Evolutionary conservation across 2,888 invertebrate genomes (phyloP).

Genomic region (Euzophera pinguis): DNA sequence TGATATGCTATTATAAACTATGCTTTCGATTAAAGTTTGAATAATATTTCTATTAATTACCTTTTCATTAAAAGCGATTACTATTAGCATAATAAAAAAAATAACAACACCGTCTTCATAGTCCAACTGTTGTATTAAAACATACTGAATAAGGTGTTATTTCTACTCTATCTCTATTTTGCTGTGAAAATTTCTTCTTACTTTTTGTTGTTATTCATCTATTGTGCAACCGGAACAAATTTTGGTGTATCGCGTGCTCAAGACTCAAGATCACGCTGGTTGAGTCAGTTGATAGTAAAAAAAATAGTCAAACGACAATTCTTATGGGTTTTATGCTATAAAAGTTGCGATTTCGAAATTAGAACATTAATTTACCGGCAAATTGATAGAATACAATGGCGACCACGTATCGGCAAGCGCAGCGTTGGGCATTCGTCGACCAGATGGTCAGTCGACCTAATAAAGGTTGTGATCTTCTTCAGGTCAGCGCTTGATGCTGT

Average conservation of each 20-base stretch:
- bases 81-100: too few relatives aligned
- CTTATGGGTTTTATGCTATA: too few relatives aligned
- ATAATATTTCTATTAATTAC: too few relatives aligned
- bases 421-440: too few relatives aligned
- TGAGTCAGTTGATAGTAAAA: constrained; percentile 33
- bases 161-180: background rate
- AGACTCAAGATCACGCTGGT: constrained; percentile 48
- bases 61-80: too few relatives aligned
- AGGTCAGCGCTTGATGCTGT: constrained; percentile 41
- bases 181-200: constrained; percentile 30
- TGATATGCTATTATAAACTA: too few relatives aligned
- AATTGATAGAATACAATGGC: constrained; percentile 2
- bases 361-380: background rate
- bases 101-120: too few relatives aligned
- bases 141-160: background rate
- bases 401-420: too few relatives aligned
- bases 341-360: too few relatives aligned
- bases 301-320: constrained; percentile 27
- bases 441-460: too few relatives aligned
- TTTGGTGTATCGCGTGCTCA: constrained; percentile 65
- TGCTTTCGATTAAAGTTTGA: too few relatives aligned
- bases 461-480: constrained; percentile 12
- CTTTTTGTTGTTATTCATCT: constrained; percentile 39
- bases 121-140: too few relatives aligned
- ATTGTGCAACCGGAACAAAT: constrained; percentile 67